Conservation (phyloP, 2,888 invertebrate species). For the Lacanobia wlatinum region DNA sequence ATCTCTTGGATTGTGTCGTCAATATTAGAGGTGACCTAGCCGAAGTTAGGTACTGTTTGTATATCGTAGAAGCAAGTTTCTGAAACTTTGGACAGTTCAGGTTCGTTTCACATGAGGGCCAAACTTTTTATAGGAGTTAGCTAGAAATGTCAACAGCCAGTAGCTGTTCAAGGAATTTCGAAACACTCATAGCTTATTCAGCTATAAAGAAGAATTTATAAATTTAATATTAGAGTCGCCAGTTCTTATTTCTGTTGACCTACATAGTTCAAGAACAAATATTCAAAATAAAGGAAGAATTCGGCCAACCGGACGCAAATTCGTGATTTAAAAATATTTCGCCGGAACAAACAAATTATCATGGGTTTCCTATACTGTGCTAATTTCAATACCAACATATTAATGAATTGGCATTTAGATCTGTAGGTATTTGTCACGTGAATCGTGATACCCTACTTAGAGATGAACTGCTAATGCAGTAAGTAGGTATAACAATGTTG, state of each 20-base stretch:
- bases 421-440: constrained; percentile 42
- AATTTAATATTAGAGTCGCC: background rate
- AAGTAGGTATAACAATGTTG: constrained; percentile 16
- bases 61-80: constrained; percentile 19
- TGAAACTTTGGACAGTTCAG: constrained; percentile 37
- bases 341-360: constrained; percentile 41
- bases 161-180: constrained; percentile 18
- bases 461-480: constrained; percentile 51
- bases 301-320: constrained; percentile 5
- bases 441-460: constrained; percentile 68
- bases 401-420: constrained; percentile 19
- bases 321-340: constrained; percentile 18
- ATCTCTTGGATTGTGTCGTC: background rate
- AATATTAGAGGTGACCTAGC: background rate
- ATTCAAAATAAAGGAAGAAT: constrained; percentile 1
- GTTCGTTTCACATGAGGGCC: constrained; percentile 23
- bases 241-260: background rate
- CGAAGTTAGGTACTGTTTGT: constrained; percentile 5
- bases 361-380: constrained; percentile 28
- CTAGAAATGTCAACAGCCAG: constrained; percentile 11
- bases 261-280: background rate
- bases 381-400: constrained; percentile 36
- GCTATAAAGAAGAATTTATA: background rate
- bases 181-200: constrained; percentile 22
- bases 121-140: constrained; percentile 35